Conservation (phyloP, 2,888 invertebrate genomes). For the Melanostoma scalare region DNA sequence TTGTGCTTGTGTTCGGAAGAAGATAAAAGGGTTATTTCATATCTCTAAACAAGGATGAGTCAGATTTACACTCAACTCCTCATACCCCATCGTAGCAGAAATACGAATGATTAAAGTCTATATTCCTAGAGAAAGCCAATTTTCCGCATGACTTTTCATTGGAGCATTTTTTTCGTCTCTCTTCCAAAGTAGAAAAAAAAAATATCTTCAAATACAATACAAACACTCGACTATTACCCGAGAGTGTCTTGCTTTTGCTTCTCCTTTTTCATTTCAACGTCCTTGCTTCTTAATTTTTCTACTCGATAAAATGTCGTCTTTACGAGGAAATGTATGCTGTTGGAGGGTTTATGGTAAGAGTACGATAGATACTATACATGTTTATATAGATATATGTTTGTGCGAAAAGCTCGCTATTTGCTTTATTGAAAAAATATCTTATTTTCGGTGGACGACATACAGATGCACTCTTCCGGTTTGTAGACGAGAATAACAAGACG, state of each 20-base stretch:
- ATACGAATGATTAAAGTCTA: constrained; percentile 34
- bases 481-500: constrained; percentile 16
- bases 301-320: constrained; percentile 60
- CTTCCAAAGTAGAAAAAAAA: background rate
- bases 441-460: constrained; percentile 54
- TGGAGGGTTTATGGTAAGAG: background rate
- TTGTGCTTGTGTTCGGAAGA: constrained; percentile 27
- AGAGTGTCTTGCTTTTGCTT: constrained; percentile 29
- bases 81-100: too few species aligned
- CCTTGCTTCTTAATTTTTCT: constrained; percentile 57
- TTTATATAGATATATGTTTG: background rate
- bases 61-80: background rate
- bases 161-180: constrained; percentile 49
- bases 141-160: constrained; percentile 71
- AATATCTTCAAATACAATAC: constrained; percentile 67
- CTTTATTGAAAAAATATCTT: constrained; percentile 67
- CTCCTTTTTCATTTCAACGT: background rate
- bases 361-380: too few species aligned
- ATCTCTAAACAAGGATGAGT: constrained; percentile 52
- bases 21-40: constrained; percentile 45
- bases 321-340: constrained; percentile 32
- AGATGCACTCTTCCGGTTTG: constrained; percentile 24
- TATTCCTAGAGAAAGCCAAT: constrained; percentile 60
- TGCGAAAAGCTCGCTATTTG: constrained; percentile 49
- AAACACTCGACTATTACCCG: constrained; percentile 56